Evolutionary conservation across 1,140 invertebrate genomes (phyloP), one percentile per base, ranked within the genome.

Genomic region (Drosophila pandora): DNA sequence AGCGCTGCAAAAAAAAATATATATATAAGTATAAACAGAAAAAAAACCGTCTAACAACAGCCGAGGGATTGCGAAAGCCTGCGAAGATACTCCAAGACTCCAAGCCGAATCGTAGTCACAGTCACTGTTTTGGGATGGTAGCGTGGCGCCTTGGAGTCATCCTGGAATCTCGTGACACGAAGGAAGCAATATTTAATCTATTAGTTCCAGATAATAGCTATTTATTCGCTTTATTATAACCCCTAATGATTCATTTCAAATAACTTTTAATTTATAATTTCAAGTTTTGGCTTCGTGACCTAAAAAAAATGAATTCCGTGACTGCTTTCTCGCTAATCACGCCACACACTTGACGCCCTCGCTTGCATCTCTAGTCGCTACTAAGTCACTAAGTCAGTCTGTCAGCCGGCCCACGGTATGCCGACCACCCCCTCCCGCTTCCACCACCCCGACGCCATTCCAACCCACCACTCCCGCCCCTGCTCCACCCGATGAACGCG

Each of bases 21-120:
- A 69, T 8, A 70, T 32, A 34, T 8, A 47, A 59, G 39, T 10
- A 49, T 25, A 43, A 58, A 13, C 57, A 67, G 56, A 55, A 60
- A 28, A 17, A 61, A 12, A 47, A 28, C 25, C 9, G 22, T 47
- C 17, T 47, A 65, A 54, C 56, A 63, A 55, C 60, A 50, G 63
- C 23, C 10, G 50, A 58, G 76, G 71, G 55, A 83, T 84, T 84
- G 76, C 81, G 81, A 84, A 87, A 84, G 77, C 54, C 63, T 54
- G 47, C 77, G 80, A 84, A 85, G 80, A 84, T 84, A 84, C 80
- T 73, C 81, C 77, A 85, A 83, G 76, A 47, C 17, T 17, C 17
- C 64, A 75, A 73, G 39, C 60, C 76, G 56, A 74, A 55, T 55
- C 64, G 53, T 43, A 76, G 50, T 54, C 61, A 45, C 41, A 67